phyloP scores from a whole-genome alignment of 2,888 invertebrate species.

The Calephelis perditalis region DNA sequence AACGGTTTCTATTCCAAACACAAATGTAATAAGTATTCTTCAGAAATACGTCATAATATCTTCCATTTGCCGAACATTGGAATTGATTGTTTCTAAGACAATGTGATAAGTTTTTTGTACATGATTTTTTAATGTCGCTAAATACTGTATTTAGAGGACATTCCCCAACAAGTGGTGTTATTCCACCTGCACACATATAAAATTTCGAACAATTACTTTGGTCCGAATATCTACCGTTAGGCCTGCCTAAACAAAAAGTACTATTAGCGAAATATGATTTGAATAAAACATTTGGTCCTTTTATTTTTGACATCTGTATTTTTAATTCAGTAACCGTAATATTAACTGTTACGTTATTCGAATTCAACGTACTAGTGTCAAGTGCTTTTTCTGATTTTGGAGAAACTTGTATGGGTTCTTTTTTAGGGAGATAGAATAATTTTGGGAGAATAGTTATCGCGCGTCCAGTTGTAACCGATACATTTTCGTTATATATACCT shows the following conservation, averaged over 20 bases:
- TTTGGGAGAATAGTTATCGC: not conserved
- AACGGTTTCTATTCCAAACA: slow-evolving; percentile 42
- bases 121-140: slow-evolving; percentile 61
- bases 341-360: not conserved
- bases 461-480: not conserved
- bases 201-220: slow-evolving; percentile 68
- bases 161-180: slow-evolving; percentile 43
- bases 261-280: not conserved
- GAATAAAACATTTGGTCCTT: not conserved
- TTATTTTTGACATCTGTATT: not conserved
- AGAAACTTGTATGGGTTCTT: not conserved
- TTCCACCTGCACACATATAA: slow-evolving; percentile 62
- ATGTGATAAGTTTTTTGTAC: slow-evolving; percentile 65
- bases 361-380: too few species aligned
- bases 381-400: not conserved
- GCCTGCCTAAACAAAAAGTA: slow-evolving; percentile 39
- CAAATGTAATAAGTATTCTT: slow-evolving; percentile 67
- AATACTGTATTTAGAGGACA: slow-evolving; percentile 65
- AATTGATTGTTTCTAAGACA: slow-evolving; percentile 68
- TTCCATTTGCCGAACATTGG: slow-evolving; percentile 58
- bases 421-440: not conserved
- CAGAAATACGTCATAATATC: slow-evolving; percentile 52
- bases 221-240: slow-evolving; percentile 68
- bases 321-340: not conserved
- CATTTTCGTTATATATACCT: not conserved